Evolutionary conservation across 2,888 invertebrate genomes (phyloP).

Genomic region (Pandemis corylana): DNA sequence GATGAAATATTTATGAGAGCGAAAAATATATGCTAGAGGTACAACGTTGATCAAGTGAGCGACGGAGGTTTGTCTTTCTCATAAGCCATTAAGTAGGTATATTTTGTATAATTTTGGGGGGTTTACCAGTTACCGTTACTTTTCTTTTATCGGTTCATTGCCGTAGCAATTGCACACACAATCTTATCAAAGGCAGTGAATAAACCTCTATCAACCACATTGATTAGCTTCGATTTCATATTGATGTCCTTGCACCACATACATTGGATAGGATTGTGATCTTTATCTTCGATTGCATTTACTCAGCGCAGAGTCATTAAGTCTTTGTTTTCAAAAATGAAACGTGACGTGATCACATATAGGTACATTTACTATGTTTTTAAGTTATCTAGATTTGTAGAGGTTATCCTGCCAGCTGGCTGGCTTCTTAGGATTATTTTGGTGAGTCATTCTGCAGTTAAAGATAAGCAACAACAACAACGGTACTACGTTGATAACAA

Average conservation of each 20-base stretch:
- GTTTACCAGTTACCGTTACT: background rate
- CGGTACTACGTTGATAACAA: background rate
- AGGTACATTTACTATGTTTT: background rate
- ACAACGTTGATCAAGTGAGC: too few species aligned
- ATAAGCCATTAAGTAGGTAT: too few species aligned
- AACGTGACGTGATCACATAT: background rate
- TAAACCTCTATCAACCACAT: background rate
- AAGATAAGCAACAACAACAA: background rate
- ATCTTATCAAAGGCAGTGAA: background rate
- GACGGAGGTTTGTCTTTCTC: too few species aligned
- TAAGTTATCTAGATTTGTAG: background rate
- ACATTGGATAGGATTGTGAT: constrained; percentile 3
- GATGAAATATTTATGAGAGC: too few species aligned
- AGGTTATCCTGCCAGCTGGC: background rate
- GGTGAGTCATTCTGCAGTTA: background rate
- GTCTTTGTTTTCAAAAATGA: constrained; percentile 1
- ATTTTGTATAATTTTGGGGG: too few species aligned
- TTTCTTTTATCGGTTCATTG: background rate
- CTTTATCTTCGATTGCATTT: constrained; percentile 8
- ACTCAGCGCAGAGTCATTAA: background rate
- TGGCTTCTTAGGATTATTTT: background rate
- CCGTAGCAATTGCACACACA: background rate
- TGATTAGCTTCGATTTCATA: background rate
- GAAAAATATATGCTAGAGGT: too few species aligned
- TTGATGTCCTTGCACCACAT: constrained; percentile 22